Conservation (phyloP, 2,888 invertebrate species). For the Phyllotreta cruciferae region DNA sequence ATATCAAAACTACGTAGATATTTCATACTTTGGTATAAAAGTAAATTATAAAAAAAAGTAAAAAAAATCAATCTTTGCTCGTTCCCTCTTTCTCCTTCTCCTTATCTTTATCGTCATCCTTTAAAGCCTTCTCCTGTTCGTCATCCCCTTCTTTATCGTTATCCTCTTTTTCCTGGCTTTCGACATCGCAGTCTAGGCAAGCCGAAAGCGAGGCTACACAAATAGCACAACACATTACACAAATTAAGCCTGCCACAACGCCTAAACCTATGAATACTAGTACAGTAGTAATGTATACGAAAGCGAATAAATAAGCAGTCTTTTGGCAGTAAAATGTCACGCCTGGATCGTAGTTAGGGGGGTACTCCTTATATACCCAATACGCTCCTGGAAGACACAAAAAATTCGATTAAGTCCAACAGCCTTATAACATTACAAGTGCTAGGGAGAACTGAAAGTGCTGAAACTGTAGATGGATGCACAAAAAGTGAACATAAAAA, state of each 20-base stretch:
- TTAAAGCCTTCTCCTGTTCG: conserved; percentile 6
- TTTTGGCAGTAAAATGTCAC: conserved; percentile 50
- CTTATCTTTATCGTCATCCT: neutral
- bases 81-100: conserved; percentile 7
- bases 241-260: conserved; percentile 44
- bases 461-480: no score
- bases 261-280: conserved; percentile 40
- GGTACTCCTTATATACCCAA: conserved; percentile 52
- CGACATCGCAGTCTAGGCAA: conserved; percentile 11
- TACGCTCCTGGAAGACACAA: conserved; percentile 47
- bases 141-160: neutral
- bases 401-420: no score
- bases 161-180: neutral
- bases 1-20: no score
- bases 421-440: no score
- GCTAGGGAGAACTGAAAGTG: no score
- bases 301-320: conserved; percentile 52
- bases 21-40: no score
- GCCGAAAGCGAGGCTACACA: conserved; percentile 8
- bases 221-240: conserved; percentile 42
- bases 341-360: conserved; percentile 47
- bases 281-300: conserved; percentile 47
- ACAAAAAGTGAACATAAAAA: no score
- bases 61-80: neutral
- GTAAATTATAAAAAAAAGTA: neutral